Base-by-base conservation (phyloP, 1,140 invertebrate species). In the Phenacoccus solenopsis region DNA sequence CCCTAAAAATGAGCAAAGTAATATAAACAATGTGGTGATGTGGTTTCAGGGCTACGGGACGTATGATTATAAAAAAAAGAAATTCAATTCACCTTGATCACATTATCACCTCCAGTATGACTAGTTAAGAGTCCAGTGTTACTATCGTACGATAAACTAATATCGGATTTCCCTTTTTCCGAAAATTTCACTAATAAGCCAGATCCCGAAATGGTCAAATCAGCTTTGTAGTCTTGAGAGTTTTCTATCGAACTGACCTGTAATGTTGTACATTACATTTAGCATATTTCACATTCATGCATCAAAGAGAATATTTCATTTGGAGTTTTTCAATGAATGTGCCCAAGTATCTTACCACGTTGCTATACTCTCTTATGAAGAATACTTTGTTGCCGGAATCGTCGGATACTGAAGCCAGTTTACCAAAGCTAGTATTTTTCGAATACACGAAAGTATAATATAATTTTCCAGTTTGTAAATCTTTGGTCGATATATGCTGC, bases 391-490 rank as follows among this genome's bases (percentile, higher is more conserved):
- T 97, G 16, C 92, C 92, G 16, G 91, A 91, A 67, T 89, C 90
- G 79, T 97, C 94, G 0, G 90, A 93, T 0, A 98, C 91, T 2
- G 90, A 93, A 0, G 89, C 93, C 22, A 98, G 80, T 78, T 94
- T 94, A 0, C 95, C 95, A 75, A 96, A 95, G 76, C 91, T 94
- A 1, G 94, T 96, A 75, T 98, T 98, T 77, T 97, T 96, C 21
- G 90, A 96, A 79, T 98, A 98, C 1, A 95, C 83, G 81, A 98
- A 98, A 27, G 92, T 91, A 78, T 97, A 98, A 75, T 93, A 85
- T 0, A 89, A 90, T 80, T 93, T 91, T 25, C 91, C 91, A 0
- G 94, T 96, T 38, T 94, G 90, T 49, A 97, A 82, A 79, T 96
- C 93, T 78, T 92, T 92, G 0, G 95, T 98, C 2, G 89, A 88